These are phyloP conservation scores for Neoaliturus tenellus DNA, from an alignment of 2,888 invertebrate species.

Conservation along the genomic window DNA sequence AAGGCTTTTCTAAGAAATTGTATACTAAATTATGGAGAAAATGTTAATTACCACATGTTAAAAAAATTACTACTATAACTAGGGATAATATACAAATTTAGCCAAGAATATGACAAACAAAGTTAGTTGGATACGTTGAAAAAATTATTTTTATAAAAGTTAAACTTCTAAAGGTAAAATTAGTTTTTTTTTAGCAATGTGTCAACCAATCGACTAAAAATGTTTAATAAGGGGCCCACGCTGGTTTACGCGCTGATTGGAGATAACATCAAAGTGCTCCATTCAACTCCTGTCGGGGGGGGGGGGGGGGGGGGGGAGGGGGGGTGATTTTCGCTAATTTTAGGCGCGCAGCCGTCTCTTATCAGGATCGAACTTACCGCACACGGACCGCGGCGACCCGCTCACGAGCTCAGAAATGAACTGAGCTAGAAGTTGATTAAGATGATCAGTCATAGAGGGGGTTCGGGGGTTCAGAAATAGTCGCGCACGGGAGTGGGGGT, in stretches of 20 bases:
- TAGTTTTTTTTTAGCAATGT: no score
- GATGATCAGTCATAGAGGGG: conserved; percentile 53
- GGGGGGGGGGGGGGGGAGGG: neutral
- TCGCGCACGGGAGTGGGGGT: conserved; percentile 37
- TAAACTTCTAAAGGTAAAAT: no score
- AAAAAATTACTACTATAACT: no score
- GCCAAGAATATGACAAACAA: no score
- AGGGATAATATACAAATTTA: no score
- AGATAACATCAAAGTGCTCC: conserved; percentile 42
- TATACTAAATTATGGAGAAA: no score
- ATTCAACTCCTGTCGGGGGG: neutral
- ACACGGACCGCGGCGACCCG: conserved; percentile 22
- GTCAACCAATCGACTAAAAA: no score
- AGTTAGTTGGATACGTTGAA: no score
- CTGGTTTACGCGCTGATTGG: conserved; percentile 14
- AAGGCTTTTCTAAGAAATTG: no score
- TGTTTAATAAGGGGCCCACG: conserved; percentile 5
- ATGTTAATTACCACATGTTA: no score
- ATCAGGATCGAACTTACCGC: conserved; percentile 19
- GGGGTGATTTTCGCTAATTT: conserved; percentile 32
- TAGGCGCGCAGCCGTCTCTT: conserved; percentile 10
- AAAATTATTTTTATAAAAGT: no score
- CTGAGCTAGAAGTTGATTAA: conserved; percentile 44
- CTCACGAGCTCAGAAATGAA: conserved; percentile 25
- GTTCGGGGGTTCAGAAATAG: conserved; percentile 55